phyloP scores from a whole-genome alignment of 2,888 invertebrate species.

The Harpagoxenus sublaevis region DNA sequence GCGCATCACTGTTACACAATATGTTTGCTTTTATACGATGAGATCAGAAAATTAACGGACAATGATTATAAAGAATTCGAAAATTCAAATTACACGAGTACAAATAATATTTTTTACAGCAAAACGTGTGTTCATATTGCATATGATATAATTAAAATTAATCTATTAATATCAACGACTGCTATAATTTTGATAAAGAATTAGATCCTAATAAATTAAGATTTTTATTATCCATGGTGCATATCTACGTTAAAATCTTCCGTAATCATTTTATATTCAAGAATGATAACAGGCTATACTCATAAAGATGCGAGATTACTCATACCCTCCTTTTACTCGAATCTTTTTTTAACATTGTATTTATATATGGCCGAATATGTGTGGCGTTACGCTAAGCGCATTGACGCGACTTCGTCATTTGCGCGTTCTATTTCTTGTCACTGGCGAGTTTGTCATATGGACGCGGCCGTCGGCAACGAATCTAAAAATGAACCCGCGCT shows the following conservation, averaged over 20 bases:
- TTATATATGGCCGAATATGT: conserved; percentile 29
- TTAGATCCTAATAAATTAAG: background rate
- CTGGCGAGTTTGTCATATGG: conserved; percentile 41
- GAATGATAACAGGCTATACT: background rate
- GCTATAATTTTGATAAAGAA: background rate
- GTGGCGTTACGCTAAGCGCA: conserved; percentile 33
- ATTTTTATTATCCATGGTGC: background rate
- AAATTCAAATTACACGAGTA: background rate
- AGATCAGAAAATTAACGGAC: background rate
- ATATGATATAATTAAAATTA: background rate
- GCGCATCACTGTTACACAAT: conserved; percentile 14
- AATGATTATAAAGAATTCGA: background rate
- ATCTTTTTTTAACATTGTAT: conserved; percentile 31
- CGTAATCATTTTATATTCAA: background rate
- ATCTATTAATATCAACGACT: background rate
- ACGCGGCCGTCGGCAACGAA: conserved; percentile 48
- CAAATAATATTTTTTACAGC: background rate
- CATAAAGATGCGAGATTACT: background rate
- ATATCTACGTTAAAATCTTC: background rate
- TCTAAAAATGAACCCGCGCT: conserved; percentile 49
- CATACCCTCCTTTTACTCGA: background rate
- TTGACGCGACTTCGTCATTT: conserved; percentile 54
- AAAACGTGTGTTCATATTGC: background rate
- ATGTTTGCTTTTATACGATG: background rate
- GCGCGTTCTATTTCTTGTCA: conserved; percentile 48